Base-by-base conservation (phyloP, 2,797 vertebrate genomes). In the Acrocephalus scirpaceus region DNA sequence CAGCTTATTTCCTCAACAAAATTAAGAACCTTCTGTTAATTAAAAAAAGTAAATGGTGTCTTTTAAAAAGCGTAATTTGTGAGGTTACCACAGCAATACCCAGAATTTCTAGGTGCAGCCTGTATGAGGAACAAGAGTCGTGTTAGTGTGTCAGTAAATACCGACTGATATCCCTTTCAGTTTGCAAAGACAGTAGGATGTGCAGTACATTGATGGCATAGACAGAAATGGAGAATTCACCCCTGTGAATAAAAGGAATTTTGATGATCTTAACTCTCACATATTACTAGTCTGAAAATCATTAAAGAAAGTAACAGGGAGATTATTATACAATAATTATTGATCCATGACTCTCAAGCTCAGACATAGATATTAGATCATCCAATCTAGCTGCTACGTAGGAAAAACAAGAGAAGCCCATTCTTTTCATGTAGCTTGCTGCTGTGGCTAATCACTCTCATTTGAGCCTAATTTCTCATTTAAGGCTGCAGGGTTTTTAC, bases 391-490 rank as follows among this genome's bases (percentile, higher is more conserved):
- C 57, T 86, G 45, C 61, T 51, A 36, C 0, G 1, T 9, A 74
- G n/a, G 29, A 78, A 88, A 94, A 66, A 6, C 48, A 72, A 25
- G 16, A 88, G 83, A 86, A 94, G 64, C 21, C 32, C 45, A 40
- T 72, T 88, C 47, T 38, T 72, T 66, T 19, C 30, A n/a, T 11
- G 16, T 29, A 64, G 42, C n/a, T 69, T 58, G 47, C 79, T 95
- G 66, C 90, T 78, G 66, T 56, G 56, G 92, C 78, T 95, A 93
- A 95, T 90, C 76, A 62, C 58, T 65, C 61, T 83, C 76, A 75
- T 81, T 88, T 70, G 40, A 81, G 26, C 32, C 83, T 90, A 75
- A 95, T 95, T 96, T 84, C 73, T 93, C 62, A 88, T 94, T 95
- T 93, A 86, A 84, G 90, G 90, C 66, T 73, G 51, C 66, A 86